Evolutionary conservation across 2,888 invertebrate species (phyloP).

Genomic region (Drosophila fulvimacula): DNA sequence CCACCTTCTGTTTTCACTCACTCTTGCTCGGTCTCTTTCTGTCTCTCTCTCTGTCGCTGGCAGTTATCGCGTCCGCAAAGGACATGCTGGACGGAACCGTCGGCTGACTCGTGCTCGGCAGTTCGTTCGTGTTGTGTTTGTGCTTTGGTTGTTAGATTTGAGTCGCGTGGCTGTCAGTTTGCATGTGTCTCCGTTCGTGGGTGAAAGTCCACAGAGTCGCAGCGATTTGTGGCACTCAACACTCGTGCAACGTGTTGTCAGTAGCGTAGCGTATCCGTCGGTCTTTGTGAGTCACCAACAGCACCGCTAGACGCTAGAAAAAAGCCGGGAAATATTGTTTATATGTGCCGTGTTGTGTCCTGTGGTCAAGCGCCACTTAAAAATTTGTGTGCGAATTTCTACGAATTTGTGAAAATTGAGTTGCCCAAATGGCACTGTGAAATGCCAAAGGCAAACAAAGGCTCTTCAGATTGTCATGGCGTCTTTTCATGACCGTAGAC

Average conservation of each 20-base stretch:
- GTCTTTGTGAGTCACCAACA: conserved; percentile 47
- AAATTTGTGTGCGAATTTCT: conserved; percentile 16
- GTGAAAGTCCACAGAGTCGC: conserved; percentile 59
- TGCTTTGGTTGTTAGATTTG: conserved; percentile 57
- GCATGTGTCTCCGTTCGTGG: conserved; percentile 62
- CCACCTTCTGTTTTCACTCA: conserved; percentile 50
- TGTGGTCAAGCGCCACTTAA: conserved; percentile 62
- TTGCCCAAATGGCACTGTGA: conserved; percentile 26
- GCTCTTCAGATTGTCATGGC: conserved; percentile 55
- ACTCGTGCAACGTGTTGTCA: conserved; percentile 35
- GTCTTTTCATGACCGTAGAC: conserved; percentile 42
- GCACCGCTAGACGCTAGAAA: conserved; percentile 35
- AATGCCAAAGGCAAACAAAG: conserved; percentile 57
- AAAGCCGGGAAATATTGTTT: conserved; percentile 60
- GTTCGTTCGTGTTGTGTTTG: conserved; percentile 62
- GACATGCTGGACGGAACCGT: conserved; percentile 33
- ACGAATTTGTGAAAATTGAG: conserved; percentile 51
- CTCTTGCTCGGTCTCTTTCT: conserved; percentile 9
- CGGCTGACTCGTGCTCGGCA: conserved; percentile 46
- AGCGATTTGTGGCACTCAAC: conserved; percentile 16
- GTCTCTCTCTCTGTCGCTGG: conserved; percentile 19
- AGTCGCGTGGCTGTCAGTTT: conserved; percentile 69
- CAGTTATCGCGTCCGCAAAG: conserved; percentile 25
- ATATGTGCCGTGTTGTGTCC: conserved; percentile 41
- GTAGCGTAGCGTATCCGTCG: conserved; percentile 35